Percentiles rank a stretch among this genome's conserved stretches.
Conservation (phyloP, 1,140 invertebrate genomes). For the Maconellicoccus hirsutus region DNA sequence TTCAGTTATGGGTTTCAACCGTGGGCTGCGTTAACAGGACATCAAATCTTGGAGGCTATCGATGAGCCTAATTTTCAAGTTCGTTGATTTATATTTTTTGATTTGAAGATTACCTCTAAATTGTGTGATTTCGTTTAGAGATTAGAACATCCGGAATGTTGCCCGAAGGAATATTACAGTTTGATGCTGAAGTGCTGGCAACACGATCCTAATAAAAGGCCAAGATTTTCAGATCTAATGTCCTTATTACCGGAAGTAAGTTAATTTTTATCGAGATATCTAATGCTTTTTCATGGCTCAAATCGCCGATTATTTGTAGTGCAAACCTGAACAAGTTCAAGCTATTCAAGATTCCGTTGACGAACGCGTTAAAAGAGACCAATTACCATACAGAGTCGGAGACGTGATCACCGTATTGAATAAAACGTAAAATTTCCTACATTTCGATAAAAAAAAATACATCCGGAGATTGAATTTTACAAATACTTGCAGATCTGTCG, state of each 20-base stretch:
- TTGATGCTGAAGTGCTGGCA: constrained; percentile 94
- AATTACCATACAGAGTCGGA: constrained; percentile 70
- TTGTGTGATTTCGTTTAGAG: too few species aligned
- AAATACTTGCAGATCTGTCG: not conserved
- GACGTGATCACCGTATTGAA: constrained; percentile 90
- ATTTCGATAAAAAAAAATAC: too few species aligned
- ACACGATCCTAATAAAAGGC: constrained; percentile 77
- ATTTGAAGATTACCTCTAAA: too few species aligned
- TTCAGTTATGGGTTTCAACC: constrained; percentile 96
- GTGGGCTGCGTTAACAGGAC: constrained; percentile 89
- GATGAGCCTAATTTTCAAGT: constrained; percentile 79
- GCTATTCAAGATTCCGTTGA: constrained; percentile 47
- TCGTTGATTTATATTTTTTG: constrained; percentile 25
- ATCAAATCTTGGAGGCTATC: constrained; percentile 91
- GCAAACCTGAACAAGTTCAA: constrained; percentile 82
- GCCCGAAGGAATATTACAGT: constrained; percentile 83
- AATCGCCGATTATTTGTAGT: constrained; percentile 33
- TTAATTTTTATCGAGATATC: constrained; percentile 15
- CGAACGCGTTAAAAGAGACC: constrained; percentile 40
- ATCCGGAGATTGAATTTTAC: too few species aligned
- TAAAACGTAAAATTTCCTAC: constrained; percentile 52
- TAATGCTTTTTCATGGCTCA: too few species aligned
- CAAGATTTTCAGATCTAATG: constrained; percentile 79
- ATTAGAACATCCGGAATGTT: constrained; percentile 85
- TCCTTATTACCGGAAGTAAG: constrained; percentile 60